These are phyloP conservation scores for Sciurus niger DNA, from an alignment of 2,113 vertebrate species.

Conservation along the genomic window DNA sequence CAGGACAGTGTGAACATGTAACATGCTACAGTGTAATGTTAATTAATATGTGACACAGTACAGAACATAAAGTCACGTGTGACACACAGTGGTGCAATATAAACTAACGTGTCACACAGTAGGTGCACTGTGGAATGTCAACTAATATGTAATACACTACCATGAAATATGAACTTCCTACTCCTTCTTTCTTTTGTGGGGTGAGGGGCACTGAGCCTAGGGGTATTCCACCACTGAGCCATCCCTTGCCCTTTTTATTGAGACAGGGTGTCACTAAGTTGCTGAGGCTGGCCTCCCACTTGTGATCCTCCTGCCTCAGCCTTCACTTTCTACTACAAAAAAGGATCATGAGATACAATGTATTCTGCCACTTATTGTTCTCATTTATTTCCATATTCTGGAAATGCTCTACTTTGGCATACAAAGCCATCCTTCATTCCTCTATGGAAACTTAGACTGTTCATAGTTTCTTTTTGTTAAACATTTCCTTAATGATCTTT, in stretches of 20 bases:
- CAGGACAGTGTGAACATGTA: not conserved
- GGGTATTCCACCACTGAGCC: too few species aligned
- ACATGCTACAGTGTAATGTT: not conserved
- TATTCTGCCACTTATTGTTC: not conserved
- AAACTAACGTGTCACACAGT: not conserved
- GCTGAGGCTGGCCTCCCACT: too few species aligned
- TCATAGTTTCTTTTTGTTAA: not conserved
- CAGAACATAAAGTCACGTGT: not conserved
- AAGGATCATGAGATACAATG: fast-evolving
- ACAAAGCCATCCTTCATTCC: not conserved
- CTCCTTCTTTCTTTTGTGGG: not conserved
- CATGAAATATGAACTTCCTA: not conserved
- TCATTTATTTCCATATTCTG: not conserved
- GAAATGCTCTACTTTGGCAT: not conserved
- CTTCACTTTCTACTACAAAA: not conserved
- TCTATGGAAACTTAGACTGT: not conserved
- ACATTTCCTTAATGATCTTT: not conserved
- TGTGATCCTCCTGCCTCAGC: too few species aligned
- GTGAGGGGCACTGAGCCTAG: too few species aligned
- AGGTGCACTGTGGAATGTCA: not conserved
- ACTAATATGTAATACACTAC: not conserved
- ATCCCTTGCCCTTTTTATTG: too few species aligned
- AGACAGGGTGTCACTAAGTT: too few species aligned
- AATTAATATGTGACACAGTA: not conserved
- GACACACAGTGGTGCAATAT: not conserved